Percentiles rank a stretch among this genome's conserved stretches.
Conservation (phyloP, 35 echinoderm and acorn worm genomes). For the Anneissia japonica region DNA sequence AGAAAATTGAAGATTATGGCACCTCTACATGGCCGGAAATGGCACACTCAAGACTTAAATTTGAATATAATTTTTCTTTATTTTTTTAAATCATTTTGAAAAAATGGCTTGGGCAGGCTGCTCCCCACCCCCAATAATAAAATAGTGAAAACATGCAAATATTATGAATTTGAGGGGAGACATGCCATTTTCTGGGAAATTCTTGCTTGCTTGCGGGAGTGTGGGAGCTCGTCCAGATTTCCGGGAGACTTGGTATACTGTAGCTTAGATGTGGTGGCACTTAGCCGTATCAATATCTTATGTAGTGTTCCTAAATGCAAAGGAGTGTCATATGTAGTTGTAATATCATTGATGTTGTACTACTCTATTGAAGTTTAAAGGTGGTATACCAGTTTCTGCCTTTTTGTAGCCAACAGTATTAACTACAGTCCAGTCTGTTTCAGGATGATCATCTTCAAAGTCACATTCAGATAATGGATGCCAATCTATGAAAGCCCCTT, state of each 20-base stretch:
- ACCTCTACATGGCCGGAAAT: too few relatives aligned
- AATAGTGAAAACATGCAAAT: too few relatives aligned
- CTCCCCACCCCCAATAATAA: too few relatives aligned
- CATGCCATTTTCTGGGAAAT: too few relatives aligned
- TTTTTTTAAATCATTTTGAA: too few relatives aligned
- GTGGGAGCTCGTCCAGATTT: not conserved
- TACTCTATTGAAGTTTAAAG: not conserved
- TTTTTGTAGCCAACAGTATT: constrained; percentile 70
- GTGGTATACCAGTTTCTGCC: not conserved
- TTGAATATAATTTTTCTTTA: too few relatives aligned
- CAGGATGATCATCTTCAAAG: constrained; percentile 48
- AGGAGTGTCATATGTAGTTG: not conserved
- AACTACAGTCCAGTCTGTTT: constrained; percentile 89
- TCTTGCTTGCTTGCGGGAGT: not conserved
- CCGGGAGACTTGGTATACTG: not conserved
- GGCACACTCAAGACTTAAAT: too few relatives aligned
- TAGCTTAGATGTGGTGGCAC: not conserved
- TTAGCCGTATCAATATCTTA: not conserved
- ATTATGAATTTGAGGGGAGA: too few relatives aligned
- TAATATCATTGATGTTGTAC: not conserved
- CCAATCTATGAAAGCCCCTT: constrained; percentile 67
- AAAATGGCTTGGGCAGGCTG: too few relatives aligned
- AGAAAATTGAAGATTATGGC: too few relatives aligned
- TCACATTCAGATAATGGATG: constrained; percentile 54
- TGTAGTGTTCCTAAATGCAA: not conserved